These are phyloP conservation scores for Lordiphosa fenestrarum DNA, from an alignment of 2,888 invertebrate species.

Conservation along the genomic window DNA sequence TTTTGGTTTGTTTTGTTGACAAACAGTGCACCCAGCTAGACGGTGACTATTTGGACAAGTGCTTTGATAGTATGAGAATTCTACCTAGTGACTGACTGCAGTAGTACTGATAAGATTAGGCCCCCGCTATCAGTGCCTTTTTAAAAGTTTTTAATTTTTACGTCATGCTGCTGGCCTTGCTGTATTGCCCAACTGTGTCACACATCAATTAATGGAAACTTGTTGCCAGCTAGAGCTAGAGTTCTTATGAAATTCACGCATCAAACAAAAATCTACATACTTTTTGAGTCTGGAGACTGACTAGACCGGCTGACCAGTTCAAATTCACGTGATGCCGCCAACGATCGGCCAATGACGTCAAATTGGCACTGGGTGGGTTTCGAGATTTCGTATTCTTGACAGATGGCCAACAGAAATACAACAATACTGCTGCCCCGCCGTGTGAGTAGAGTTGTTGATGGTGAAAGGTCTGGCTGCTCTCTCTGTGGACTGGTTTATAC, in stretches of 20 bases:
- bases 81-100: slow-evolving; percentile 21
- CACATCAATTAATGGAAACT: slow-evolving; percentile 20
- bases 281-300: slow-evolving; percentile 21
- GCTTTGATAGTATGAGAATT: slow-evolving; percentile 11
- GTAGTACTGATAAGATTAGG: slow-evolving; percentile 35
- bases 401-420: slow-evolving; percentile 45
- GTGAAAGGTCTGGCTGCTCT: slow-evolving; percentile 44
- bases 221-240: slow-evolving; percentile 41
- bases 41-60: slow-evolving; percentile 39
- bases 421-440: slow-evolving; percentile 26
- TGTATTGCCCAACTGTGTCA: slow-evolving; percentile 30
- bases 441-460: slow-evolving; percentile 24
- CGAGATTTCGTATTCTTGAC: slow-evolving; percentile 35
- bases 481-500: neutral
- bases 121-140: neutral
- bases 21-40: slow-evolving; percentile 40
- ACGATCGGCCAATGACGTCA: slow-evolving; percentile 50
- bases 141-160: slow-evolving; percentile 9
- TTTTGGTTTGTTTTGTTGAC: slow-evolving; percentile 49
- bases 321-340: slow-evolving; percentile 30
- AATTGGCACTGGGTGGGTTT: slow-evolving; percentile 25
- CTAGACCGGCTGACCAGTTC: slow-evolving; percentile 10
- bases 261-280: slow-evolving; percentile 35
- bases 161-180: slow-evolving; percentile 27
- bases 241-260: slow-evolving; percentile 27